Base-by-base conservation (phyloP, 2,797 vertebrate genomes). In the Leuciscus waleckii region DNA sequence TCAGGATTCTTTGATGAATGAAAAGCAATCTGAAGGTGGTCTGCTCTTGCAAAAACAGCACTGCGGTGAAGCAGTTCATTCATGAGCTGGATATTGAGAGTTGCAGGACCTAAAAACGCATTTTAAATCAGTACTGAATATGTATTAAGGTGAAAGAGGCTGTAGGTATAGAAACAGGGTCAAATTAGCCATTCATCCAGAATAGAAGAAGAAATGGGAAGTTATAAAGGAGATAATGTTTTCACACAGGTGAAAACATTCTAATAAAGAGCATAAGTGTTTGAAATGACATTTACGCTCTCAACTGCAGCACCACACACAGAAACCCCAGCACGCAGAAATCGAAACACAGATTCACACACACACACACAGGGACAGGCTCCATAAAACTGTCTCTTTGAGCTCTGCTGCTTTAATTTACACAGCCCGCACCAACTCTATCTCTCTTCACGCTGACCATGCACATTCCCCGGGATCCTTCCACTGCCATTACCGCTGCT, bases 361-460 rank as follows among this genome's bases (percentile, higher is more conserved):
- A 73, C 80, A 35, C 79, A 26, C 2, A 68, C 32, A n/a, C n/a
- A 73, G 63, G 14, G 51, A 63, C 76, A 80, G 70, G 80, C 39
- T 65, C 71, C 81, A 81, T 83, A 65, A 85, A 87, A 78, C 77
- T 78, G 83, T 85, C 83, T 88, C 58, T 69, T 65, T 51, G 51
- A 85, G 75, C 65, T 65, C 39, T 46, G 46, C 79, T 73, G 51
- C 80, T 75, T 83, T 81, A 69, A 90, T 84, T 87, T 88, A 87
- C 85, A 81, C 83, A 81, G 84, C 73, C 37, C 81, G 83, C 70
- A 78, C 56, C 81, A 83, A 79, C 85, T 82, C 80, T 65, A 86
- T 69, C 70, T 71, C 88, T 81, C 75, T 37, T 68, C 75, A 67
- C 43, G 89, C 89, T 90, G 89, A 90, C 89, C 84, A 83, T 69